phyloP scores from a whole-genome alignment of 2,888 invertebrate genomes.

The Geophilus truncorum region DNA sequence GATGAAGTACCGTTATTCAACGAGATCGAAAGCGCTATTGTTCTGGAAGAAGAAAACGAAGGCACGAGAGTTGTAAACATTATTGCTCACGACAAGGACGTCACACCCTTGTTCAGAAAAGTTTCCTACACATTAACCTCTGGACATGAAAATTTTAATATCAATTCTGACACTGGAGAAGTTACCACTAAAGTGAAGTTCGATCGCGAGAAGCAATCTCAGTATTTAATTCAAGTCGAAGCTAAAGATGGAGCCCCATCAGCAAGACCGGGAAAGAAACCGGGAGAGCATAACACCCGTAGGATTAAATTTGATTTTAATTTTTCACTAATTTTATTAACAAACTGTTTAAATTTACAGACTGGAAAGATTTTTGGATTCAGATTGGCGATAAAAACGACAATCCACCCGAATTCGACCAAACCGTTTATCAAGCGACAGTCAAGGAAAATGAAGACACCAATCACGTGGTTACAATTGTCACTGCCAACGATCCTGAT shows the following conservation, averaged over 20 bases:
- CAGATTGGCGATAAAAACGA: conserved; percentile 95
- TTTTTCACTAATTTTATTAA: background rate
- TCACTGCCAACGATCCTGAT: conserved; percentile 81
- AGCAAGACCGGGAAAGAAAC: conserved; percentile 55
- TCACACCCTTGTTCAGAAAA: conserved; percentile 74
- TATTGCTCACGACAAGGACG: conserved; percentile 78
- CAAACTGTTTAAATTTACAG: conserved; percentile 44
- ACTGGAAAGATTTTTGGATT: conserved; percentile 77
- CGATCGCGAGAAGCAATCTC: conserved; percentile 77
- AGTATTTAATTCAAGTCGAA: conserved; percentile 82
- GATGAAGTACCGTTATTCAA: conserved; percentile 83
- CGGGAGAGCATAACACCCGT: conserved; percentile 65
- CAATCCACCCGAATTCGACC: conserved; percentile 84
- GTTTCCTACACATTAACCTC: conserved; percentile 69
- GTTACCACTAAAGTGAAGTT: conserved; percentile 76
- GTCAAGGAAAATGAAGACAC: conserved; percentile 72
- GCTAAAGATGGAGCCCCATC: conserved; percentile 88
- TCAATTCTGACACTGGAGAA: conserved; percentile 79
- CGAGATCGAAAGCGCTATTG: conserved; percentile 72
- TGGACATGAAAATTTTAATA: conserved; percentile 65
- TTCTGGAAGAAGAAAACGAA: conserved; percentile 74
- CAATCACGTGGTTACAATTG: conserved; percentile 76
- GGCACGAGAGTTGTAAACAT: conserved; percentile 84
- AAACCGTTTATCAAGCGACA: conserved; percentile 55
- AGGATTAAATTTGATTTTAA: conserved; percentile 32